Percentiles rank a stretch among this genome's conserved stretches.
phyloP scores from a whole-genome alignment of 2,888 invertebrate species.

The Drosophila aldrichi region DNA sequence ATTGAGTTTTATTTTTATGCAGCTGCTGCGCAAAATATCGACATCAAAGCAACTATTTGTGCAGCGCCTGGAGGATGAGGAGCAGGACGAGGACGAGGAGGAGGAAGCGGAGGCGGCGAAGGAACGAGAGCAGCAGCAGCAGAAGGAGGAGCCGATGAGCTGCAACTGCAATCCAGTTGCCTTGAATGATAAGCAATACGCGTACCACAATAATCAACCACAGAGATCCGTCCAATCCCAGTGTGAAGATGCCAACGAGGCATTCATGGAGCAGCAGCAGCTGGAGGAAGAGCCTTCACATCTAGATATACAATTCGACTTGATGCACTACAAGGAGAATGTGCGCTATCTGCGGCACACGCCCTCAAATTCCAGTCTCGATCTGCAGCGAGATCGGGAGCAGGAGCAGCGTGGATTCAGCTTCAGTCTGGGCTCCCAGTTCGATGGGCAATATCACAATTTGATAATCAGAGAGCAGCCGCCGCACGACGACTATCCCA shows the following conservation, averaged over 20 bases:
- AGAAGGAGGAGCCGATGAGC: conserved; percentile 7
- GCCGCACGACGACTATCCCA: conserved; percentile 71
- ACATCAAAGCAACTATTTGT: conserved; percentile 78
- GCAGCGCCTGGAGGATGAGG: conserved; percentile 79
- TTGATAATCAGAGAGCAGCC: conserved; percentile 80
- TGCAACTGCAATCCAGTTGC: conserved; percentile 27
- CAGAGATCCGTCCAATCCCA: conserved; percentile 48
- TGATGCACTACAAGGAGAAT: conserved; percentile 82
- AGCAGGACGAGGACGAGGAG: conserved; percentile 55
- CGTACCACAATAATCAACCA: conserved; percentile 23
- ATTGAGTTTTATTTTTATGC: conserved; percentile 33
- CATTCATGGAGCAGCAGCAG: conserved; percentile 24
- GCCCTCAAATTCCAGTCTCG: conserved; percentile 82
- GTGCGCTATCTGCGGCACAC: conserved; percentile 84
- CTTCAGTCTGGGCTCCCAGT: conserved; percentile 79
- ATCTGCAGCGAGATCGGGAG: conserved; percentile 46
- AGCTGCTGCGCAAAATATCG: conserved; percentile 83
- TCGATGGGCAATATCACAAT: conserved; percentile 79
- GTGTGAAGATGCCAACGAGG: conserved; percentile 49
- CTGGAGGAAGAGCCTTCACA: conserved; percentile 41
- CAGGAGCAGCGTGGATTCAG: conserved; percentile 60
- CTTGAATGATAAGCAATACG: conserved; percentile 46
- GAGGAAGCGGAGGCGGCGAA: conserved; percentile 13
- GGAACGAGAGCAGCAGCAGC: conserved; percentile 13
- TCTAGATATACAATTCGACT: conserved; percentile 78